Evolutionary conservation across 1,140 invertebrate species (phyloP), one percentile per base, ranked within the genome.

Genomic region (Conus betulinus): DNA sequence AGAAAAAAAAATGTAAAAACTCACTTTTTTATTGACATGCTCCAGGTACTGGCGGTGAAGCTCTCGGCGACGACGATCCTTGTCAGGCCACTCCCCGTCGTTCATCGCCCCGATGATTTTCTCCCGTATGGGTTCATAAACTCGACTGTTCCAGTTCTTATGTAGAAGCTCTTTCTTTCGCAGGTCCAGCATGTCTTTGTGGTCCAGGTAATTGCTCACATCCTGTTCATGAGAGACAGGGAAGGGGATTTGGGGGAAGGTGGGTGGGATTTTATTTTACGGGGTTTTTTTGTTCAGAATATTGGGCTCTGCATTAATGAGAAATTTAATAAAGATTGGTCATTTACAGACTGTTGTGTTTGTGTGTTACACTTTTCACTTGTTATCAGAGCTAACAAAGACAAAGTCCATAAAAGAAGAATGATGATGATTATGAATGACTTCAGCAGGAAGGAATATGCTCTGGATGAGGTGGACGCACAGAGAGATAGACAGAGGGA

Each of bases 151-250:
- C 94, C 94, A 95, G 60, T 92, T 92, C 87, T 94, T 94, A 79
- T 95, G 94, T 60, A 95, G 89, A 17, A 94, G 90, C 82, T 95
- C 94, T 78, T 93, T 94, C 89, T 94, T 94, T 6, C 94, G 78
- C 60, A 93, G 87, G 84, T 93, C 91, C 25, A 93, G 90, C 5
- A 94, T 81, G 39, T 94, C 93, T 89, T 94, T 92, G 78, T 91
- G 84, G 17, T n/a, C 85, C 10, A 94, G 85, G 86, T 88, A 93
- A 13, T 93, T 91, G 51, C 92, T 93, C 5, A 94, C 51, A 89
- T 94, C 93, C 94, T 95, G 57, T 10, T 90, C 57, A 60, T 15
- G 15, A 39, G 39, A 39, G 39, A 39, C 39, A 39, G 39, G 39
- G 39, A 39, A 39, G 39, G 39, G 17, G 25, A 23, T 55, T 39